A percentile compares a stretch with the other conserved stretches of the same genome.
Evolutionary conservation across 2,797 vertebrate genomes (phyloP).

Genomic region (Rhadinocentrus ornatus): DNA sequence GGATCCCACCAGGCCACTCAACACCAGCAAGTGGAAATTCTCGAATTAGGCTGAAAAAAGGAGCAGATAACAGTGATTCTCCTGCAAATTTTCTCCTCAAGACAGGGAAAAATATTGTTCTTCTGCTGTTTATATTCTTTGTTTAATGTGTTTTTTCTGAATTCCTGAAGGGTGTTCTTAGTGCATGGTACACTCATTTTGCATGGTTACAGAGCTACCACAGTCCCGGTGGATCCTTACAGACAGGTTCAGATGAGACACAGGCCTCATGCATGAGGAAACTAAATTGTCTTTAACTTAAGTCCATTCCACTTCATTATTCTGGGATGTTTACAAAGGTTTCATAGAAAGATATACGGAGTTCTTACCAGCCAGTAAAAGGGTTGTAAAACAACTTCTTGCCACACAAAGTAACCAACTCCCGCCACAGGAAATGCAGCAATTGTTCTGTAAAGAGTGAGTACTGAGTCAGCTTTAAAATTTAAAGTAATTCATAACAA

Average conservation of each 20-base stretch:
- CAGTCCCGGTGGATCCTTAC: too few relatives aligned
- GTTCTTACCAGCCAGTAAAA: conserved; percentile 92
- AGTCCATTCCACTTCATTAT: not conserved
- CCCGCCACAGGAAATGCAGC: conserved; percentile 94
- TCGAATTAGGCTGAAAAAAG: conserved; percentile 85
- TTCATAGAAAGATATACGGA: not conserved
- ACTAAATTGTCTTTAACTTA: too few relatives aligned
- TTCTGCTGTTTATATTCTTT: not conserved
- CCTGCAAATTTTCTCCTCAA: not conserved
- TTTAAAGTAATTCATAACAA: not conserved
- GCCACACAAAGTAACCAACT: conserved; percentile 89
- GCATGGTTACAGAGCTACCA: not conserved
- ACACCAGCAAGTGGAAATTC: conserved; percentile 90
- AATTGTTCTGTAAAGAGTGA: conserved; percentile 80
- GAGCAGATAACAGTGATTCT: not conserved
- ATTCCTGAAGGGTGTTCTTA: not conserved
- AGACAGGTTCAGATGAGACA: not conserved
- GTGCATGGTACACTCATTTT: not conserved
- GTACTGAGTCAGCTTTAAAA: not conserved
- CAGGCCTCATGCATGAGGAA: not conserved
- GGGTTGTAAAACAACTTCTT: conserved; percentile 96
- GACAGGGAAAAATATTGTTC: not conserved
- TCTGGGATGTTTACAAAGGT: not conserved
- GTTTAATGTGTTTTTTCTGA: not conserved
- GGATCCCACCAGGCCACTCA: conserved; percentile 95